Base-by-base conservation (phyloP, 2,113 vertebrate genomes). In the Syngnathus typhle region DNA sequence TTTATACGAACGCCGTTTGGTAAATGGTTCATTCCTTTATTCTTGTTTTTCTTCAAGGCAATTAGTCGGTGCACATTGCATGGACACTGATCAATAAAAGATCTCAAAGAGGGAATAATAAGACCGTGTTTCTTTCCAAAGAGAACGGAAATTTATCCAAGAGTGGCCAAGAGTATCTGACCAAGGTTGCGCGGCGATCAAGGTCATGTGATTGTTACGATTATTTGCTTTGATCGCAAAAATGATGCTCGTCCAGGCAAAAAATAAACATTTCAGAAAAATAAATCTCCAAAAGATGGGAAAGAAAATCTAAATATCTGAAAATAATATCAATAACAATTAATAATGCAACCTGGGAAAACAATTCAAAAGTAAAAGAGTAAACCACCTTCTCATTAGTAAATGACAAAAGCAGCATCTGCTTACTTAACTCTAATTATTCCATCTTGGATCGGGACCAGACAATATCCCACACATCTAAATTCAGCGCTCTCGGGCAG, bases 1-100 rank as follows among this genome's bases (percentile, higher is more conserved):
- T 58, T 36, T 36, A 36, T 36, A 15, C 36, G 27, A 32, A 58
- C 52, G 13, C 21, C 13, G 10, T 13, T 2, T 4, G 56, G 16
- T 60, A 54, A 46, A 69, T 73, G 69, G 27, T 32, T 81, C 60
- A 68, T 72, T 63, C 60, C 79, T 82, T 80, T 67, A 69, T 72
- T 72, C 64, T 74, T 62, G 61, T 49, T 70, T 54, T 68, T 69
- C 68, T 70, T 72, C 49, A 38, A 71, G 59, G 55, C 56, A 54
- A n/a, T 37, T 64, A 39, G 58, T 39, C 15, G 38, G 15, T 77
- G 23, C 56, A 64, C 39, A 36, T 67, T 60, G 18, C 32, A 71
- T 18, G 68, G 55, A 23, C 60, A 19, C 15, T 71, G 56, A 70
- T 62, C 74, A 76, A 72, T 65, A 15, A 47, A 2, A 2, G 16